These are phyloP conservation scores for Lagorchestes hirsutus DNA, from an alignment of 2,797 vertebrate species.

Conservation along the genomic window DNA sequence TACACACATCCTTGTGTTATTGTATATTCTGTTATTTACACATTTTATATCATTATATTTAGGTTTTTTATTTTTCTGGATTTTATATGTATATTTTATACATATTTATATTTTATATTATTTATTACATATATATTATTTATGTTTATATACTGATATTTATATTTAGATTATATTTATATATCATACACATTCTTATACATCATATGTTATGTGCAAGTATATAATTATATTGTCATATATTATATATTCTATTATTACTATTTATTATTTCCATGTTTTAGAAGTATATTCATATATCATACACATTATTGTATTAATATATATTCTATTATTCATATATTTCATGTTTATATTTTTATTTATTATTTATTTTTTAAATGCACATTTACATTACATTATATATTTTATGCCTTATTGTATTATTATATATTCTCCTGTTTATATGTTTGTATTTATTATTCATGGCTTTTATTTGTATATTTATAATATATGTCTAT, in stretches of 20 bases:
- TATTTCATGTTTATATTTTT: background rate
- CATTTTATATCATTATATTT: background rate
- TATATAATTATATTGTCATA: too few relatives aligned
- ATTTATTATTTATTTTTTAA: background rate
- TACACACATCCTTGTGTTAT: too few relatives aligned
- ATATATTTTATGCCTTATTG: too few relatives aligned
- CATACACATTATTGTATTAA: background rate
- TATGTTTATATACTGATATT: too few relatives aligned
- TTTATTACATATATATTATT: background rate
- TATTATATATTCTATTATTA: too few relatives aligned
- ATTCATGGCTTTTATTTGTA: too few relatives aligned
- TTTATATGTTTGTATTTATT: too few relatives aligned
- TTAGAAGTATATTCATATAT: background rate
- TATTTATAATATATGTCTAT: background rate
- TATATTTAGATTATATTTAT: background rate
- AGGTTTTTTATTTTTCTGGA: background rate
- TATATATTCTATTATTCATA: background rate
- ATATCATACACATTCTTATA: background rate
- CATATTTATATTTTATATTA: too few relatives aligned
- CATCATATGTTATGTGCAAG: too few relatives aligned
- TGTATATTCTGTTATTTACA: background rate
- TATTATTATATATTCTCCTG: too few relatives aligned
- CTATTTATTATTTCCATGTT: too few relatives aligned
- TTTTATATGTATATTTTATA: background rate
- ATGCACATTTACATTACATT: background rate